These are phyloP conservation scores for Eupithecia subfuscata DNA, from an alignment of 2,888 invertebrate species.

Conservation along the genomic window DNA sequence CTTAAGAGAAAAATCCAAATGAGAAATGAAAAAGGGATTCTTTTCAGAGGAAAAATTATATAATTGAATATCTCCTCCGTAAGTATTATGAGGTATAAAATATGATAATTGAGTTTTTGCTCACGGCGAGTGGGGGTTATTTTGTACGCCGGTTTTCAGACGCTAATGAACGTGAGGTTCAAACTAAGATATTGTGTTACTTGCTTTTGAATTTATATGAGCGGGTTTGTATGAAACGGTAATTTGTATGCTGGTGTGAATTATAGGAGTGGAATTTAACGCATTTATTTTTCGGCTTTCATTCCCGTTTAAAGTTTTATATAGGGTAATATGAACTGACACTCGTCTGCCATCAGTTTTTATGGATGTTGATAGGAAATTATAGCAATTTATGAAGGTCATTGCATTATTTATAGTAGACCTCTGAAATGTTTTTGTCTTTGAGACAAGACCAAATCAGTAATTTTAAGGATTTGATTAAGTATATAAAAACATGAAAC, in stretches of 20 bases:
- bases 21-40: slow-evolving; percentile 83
- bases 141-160: slow-evolving; percentile 38
- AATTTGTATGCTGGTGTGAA: neutral
- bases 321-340: neutral
- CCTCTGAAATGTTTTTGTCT: neutral
- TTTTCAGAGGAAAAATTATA: slow-evolving; percentile 82
- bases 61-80: slow-evolving; percentile 83
- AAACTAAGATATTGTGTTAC: slow-evolving; percentile 42
- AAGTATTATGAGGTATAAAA: slow-evolving; percentile 84
- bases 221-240: slow-evolving; percentile 17
- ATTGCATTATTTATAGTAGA: neutral
- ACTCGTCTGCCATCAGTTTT: neutral
- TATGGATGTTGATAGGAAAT: neutral
- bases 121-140: slow-evolving; percentile 62
- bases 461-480: neutral
- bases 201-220: slow-evolving; percentile 32
- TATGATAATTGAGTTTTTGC: slow-evolving; percentile 83
- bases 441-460: neutral
- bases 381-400: neutral
- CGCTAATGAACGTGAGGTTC: slow-evolving; percentile 41
- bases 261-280: neutral
- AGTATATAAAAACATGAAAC: neutral
- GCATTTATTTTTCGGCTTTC: neutral
- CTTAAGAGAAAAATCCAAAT: slow-evolving; percentile 85
- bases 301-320: neutral